These are phyloP conservation scores for Macrostomum cliftonense DNA, from an alignment of 2,888 invertebrate species.

Conservation along the genomic window DNA sequence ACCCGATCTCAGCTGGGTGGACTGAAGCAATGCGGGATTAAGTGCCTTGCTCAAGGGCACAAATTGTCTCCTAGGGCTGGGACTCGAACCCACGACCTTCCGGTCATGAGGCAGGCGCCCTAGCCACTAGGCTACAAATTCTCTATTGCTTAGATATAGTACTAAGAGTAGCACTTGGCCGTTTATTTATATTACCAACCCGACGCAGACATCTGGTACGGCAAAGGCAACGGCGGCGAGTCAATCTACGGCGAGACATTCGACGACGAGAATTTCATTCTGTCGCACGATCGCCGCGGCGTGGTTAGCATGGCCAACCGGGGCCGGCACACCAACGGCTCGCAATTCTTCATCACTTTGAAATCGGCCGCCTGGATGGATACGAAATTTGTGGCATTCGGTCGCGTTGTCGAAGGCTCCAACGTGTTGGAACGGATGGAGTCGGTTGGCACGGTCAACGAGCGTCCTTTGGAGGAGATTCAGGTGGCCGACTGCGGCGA, in stretches of 20 bases:
- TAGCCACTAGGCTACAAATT: too few relatives aligned
- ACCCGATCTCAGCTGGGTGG: too few relatives aligned
- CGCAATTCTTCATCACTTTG: slow-evolving; percentile 51
- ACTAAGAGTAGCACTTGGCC: too few relatives aligned
- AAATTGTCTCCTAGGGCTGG: too few relatives aligned
- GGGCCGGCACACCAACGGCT: slow-evolving; percentile 50
- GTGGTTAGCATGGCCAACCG: slow-evolving; percentile 54
- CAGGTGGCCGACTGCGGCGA: slow-evolving; percentile 27
- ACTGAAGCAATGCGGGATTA: too few relatives aligned
- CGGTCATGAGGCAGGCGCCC: too few relatives aligned
- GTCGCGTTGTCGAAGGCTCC: slow-evolving; percentile 51
- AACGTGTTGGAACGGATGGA: slow-evolving; percentile 47
- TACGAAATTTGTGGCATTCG: slow-evolving; percentile 53
- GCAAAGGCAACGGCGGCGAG: slow-evolving; percentile 35
- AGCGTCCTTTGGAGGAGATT: slow-evolving; percentile 42
- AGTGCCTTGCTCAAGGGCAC: too few relatives aligned
- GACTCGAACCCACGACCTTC: too few relatives aligned
- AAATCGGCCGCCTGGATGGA: slow-evolving; percentile 54
- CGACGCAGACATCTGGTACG: slow-evolving; percentile 28
- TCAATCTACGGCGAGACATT: slow-evolving; percentile 33
- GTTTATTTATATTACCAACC: too few relatives aligned
- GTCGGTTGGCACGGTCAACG: slow-evolving; percentile 46
- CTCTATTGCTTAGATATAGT: too few relatives aligned
- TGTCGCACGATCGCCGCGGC: slow-evolving; percentile 49
- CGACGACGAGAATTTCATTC: slow-evolving; percentile 50